Evolutionary conservation across 2,113 vertebrate genomes (phyloP).

Genomic region (Lepisosteus osseus): DNA sequence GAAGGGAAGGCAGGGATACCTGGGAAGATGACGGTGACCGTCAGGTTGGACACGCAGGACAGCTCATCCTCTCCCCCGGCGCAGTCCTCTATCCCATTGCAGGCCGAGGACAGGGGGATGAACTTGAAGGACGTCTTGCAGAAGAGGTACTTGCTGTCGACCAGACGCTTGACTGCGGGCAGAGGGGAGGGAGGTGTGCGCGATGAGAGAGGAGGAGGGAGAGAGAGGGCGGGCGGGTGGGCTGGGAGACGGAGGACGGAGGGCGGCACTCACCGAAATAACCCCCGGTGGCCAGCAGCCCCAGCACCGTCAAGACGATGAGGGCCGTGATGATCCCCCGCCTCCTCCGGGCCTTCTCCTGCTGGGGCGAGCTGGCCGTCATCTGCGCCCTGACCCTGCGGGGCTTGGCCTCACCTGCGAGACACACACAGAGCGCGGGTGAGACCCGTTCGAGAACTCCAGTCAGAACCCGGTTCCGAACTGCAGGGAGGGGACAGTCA

Average conservation of each 20-base stretch:
- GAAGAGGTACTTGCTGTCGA: slow-evolving; percentile 61
- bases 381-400: too few relatives aligned
- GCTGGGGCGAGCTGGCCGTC: too few relatives aligned
- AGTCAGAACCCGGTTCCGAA: too few relatives aligned
- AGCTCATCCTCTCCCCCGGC: slow-evolving; percentile 58
- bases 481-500: too few relatives aligned
- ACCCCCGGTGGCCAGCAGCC: slow-evolving; percentile 19
- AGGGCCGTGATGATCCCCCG: slow-evolving; percentile 18
- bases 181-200: not conserved
- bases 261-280: slow-evolving; percentile 25
- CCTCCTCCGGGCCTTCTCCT: too few relatives aligned
- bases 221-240: not conserved
- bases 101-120: slow-evolving; percentile 43
- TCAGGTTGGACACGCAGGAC: slow-evolving; percentile 47
- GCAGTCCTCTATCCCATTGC: slow-evolving; percentile 62
- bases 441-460: too few relatives aligned
- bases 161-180: slow-evolving; percentile 51
- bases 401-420: too few relatives aligned
- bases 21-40: slow-evolving; percentile 23
- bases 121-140: slow-evolving; percentile 59
- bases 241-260: slow-evolving; percentile 16
- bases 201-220: not conserved
- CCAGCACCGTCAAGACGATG: slow-evolving; percentile 18
- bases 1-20: slow-evolving; percentile 6
- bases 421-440: too few relatives aligned